Evolutionary conservation across 2,113 vertebrate genomes (phyloP).

Genomic region (Seriola rivoliana): DNA sequence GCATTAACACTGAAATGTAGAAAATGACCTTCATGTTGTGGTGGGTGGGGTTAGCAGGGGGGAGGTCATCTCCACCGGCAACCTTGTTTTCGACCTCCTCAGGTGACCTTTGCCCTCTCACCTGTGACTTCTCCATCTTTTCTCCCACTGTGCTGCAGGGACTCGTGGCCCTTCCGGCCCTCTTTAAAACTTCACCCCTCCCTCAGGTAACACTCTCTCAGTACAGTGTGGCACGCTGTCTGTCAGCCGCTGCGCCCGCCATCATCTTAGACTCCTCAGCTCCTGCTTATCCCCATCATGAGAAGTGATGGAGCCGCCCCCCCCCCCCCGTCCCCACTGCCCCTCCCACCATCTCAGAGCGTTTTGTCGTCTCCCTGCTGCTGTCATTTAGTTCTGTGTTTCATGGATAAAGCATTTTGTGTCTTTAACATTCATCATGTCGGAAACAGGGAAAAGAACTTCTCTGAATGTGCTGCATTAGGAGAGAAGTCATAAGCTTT

Average conservation of each 20-base stretch:
- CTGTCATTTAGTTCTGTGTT: slow-evolving; percentile 43
- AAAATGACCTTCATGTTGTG: not conserved
- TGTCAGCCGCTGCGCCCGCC: slow-evolving; percentile 39
- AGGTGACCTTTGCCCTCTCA: slow-evolving; percentile 28
- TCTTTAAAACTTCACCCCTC: slow-evolving; percentile 87
- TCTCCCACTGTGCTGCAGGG: slow-evolving; percentile 85
- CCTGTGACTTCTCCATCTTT: slow-evolving; percentile 73
- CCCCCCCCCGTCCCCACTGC: too few species aligned
- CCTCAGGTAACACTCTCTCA: slow-evolving; percentile 83
- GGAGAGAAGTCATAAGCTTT: not conserved
- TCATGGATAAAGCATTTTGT: slow-evolving; percentile 28
- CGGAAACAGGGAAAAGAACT: not conserved
- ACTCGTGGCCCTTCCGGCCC: slow-evolving; percentile 85
- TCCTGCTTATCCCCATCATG: slow-evolving; percentile 30
- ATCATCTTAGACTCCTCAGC: slow-evolving; percentile 34
- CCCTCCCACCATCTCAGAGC: not conserved
- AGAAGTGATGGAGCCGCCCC: not conserved
- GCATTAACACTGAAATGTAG: not conserved
- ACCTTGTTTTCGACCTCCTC: not conserved
- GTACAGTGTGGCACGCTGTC: slow-evolving; percentile 49
- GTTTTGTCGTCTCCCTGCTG: slow-evolving; percentile 31
- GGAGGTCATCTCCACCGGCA: not conserved
- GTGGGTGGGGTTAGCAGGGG: not conserved
- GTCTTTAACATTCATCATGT: slow-evolving; percentile 5
- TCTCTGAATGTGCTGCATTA: not conserved